These are phyloP conservation scores for Euleptes europaea DNA, from an alignment of 2,113 vertebrate species.

Conservation along the genomic window DNA sequence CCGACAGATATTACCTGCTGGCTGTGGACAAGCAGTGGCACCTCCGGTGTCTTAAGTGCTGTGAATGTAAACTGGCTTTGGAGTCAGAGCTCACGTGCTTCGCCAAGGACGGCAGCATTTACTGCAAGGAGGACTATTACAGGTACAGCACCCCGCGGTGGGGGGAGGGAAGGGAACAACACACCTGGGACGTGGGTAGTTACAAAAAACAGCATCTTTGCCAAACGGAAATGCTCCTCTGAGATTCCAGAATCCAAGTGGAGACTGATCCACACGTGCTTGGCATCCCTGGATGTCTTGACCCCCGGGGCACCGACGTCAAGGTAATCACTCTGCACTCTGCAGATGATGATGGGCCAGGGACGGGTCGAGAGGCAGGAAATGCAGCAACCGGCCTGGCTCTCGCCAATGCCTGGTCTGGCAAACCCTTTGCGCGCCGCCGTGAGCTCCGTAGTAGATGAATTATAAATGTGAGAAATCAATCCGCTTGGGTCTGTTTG, in stretches of 20 bases:
- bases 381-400: no score
- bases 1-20: constrained; percentile 98
- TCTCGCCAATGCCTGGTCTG: no score
- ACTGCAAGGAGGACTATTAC: constrained; percentile 99
- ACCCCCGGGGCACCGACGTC: no score
- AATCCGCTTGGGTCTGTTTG: no score
- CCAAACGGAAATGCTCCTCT: neutral
- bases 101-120: constrained; percentile 99
- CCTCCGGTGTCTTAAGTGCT: constrained; percentile 97
- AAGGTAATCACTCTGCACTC: no score
- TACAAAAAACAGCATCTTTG: no score
- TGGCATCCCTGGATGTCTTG: neutral
- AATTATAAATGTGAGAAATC: no score
- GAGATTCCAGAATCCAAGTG: neutral
- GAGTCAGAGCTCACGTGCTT: constrained; percentile 99
- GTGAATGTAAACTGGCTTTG: constrained; percentile 98
- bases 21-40: constrained; percentile 99
- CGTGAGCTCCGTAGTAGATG: no score
- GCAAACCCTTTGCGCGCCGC: no score
- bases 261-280: neutral
- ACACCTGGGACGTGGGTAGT: no score
- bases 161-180: neutral
- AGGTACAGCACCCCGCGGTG: constrained; percentile 77
- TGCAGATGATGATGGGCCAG: no score
- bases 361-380: no score